Conservation (phyloP, 2,113 vertebrate species). For the Colinus virginianus region DNA sequence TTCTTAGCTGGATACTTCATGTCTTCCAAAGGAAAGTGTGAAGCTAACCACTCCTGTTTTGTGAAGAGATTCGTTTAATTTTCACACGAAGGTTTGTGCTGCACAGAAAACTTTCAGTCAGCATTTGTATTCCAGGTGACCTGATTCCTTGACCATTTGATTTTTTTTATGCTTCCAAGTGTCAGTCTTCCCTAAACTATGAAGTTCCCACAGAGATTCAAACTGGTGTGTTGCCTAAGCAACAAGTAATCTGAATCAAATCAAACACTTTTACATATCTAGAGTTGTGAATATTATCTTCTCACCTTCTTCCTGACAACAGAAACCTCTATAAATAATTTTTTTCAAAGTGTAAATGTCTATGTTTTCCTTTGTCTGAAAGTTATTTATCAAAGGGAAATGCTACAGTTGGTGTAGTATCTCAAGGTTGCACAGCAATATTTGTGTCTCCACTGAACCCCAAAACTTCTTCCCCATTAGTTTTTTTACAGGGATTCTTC, state of each 20-base stretch:
- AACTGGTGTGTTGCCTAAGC: background rate
- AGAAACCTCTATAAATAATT: background rate
- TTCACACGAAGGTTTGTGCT: background rate
- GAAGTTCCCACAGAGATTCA: background rate
- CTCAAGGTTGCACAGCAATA: background rate
- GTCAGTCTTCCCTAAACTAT: background rate
- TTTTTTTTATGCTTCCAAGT: background rate
- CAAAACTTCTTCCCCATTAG: background rate
- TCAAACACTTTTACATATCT: background rate
- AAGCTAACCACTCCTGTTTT: background rate
- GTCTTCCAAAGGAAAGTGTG: background rate
- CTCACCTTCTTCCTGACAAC: background rate
- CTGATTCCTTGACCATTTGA: background rate
- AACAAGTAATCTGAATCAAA: background rate
- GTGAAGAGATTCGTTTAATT: background rate
- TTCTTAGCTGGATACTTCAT: background rate
- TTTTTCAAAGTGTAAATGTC: background rate
- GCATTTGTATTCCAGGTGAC: background rate
- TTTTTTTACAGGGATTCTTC: background rate
- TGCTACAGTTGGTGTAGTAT: background rate
- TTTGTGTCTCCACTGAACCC: background rate
- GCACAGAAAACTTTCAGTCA: background rate
- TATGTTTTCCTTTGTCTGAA: background rate
- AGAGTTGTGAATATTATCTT: background rate
- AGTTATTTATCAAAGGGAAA: background rate